These are phyloP conservation scores for Heliangelus exortis DNA, from an alignment of 2,797 vertebrate genomes.

Conservation along the genomic window DNA sequence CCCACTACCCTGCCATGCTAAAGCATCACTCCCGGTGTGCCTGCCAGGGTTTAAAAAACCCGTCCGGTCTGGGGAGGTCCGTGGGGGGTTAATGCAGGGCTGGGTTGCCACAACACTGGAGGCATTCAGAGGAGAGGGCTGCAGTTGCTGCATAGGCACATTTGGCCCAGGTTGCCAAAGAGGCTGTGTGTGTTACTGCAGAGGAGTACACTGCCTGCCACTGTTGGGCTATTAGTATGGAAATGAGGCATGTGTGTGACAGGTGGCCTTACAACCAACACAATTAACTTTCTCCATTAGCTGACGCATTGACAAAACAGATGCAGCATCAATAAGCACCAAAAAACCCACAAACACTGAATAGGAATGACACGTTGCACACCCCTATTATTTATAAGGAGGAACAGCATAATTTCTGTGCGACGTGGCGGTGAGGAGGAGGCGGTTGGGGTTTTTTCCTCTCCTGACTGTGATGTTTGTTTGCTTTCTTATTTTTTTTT, in stretches of 20 bases:
- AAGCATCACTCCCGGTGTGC: background rate
- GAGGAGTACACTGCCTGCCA: conserved; percentile 84
- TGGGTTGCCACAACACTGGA: conserved; percentile 69
- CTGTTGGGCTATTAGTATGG: conserved; percentile 91
- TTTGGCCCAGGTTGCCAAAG: conserved; percentile 80
- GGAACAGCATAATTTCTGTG: conserved; percentile 76
- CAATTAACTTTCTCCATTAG: conserved; percentile 95
- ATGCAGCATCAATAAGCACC: conserved; percentile 85
- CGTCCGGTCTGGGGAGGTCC: background rate
- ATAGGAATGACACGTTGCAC: conserved; percentile 82
- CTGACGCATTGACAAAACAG: conserved; percentile 87
- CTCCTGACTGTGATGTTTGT: background rate
- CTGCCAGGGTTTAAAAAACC: background rate
- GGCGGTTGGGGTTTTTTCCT: background rate
- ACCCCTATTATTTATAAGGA: conserved; percentile 84
- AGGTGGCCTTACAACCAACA: conserved; percentile 95
- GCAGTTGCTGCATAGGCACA: conserved; percentile 77
- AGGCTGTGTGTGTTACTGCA: conserved; percentile 80
- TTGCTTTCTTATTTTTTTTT: background rate
- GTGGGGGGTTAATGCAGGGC: conserved; percentile 62
- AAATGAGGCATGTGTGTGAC: conserved; percentile 94
- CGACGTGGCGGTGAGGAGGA: background rate
- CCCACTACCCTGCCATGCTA: rapidly evolving
- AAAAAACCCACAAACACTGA: conserved; percentile 76
- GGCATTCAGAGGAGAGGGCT: conserved; percentile 66